These are phyloP conservation scores for Regulus satrapa DNA, from an alignment of 2,113 vertebrate species.

Conservation along the genomic window DNA sequence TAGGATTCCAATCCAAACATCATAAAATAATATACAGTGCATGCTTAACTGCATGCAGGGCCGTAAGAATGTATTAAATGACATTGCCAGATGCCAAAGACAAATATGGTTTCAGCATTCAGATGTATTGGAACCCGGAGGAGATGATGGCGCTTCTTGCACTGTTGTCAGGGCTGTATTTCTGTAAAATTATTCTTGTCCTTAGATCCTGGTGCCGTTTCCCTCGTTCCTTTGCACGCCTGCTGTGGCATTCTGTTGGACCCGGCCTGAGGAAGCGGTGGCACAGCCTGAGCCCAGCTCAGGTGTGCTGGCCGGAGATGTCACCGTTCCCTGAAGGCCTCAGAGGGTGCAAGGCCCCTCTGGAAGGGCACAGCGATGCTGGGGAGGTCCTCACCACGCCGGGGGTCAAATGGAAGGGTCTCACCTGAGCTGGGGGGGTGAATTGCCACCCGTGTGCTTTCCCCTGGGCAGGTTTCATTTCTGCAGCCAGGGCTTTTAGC, in stretches of 20 bases:
- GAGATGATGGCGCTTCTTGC: constrained; percentile 18
- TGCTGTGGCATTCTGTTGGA: neutral
- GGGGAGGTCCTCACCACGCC: neutral
- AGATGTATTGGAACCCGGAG: constrained; percentile 38
- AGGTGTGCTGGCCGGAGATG: neutral
- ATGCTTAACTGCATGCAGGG: constrained; percentile 68
- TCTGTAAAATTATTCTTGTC: neutral
- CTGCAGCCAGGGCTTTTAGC: neutral
- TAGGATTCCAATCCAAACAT: constrained; percentile 79
- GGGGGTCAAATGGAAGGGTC: neutral
- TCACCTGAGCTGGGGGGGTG: neutral
- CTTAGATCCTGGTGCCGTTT: neutral
- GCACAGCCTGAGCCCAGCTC: neutral
- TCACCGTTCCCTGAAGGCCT: neutral
- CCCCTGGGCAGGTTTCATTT: neutral
- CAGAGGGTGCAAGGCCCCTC: neutral
- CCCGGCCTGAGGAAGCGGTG: neutral
- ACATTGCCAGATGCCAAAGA: constrained; percentile 73
- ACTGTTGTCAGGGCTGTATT: constrained; percentile 27
- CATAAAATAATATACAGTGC: constrained; percentile 80
- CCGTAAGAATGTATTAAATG: constrained; percentile 74
- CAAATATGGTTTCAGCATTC: constrained; percentile 66
- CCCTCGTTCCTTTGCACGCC: neutral
- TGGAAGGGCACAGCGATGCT: neutral
- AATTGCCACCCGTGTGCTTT: neutral